These are phyloP conservation scores for Pseudomyrmex gracilis DNA, from an alignment of 1,140 invertebrate genomes.

Conservation along the genomic window DNA sequence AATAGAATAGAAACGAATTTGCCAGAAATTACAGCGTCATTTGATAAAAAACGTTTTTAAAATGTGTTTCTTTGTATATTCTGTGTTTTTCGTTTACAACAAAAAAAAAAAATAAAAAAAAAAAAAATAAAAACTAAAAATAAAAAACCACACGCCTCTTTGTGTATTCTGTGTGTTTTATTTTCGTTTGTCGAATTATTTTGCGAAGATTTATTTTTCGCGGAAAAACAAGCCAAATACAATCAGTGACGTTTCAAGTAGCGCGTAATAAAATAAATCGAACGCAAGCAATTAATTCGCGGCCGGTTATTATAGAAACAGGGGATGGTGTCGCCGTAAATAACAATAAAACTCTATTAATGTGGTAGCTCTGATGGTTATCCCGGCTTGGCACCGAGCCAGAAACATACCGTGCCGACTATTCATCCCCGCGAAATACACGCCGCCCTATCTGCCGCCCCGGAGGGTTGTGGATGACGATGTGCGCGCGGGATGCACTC, in stretches of 20 bases:
- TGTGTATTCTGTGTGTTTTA: too few species aligned
- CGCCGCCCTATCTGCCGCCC: slow-evolving; percentile 52
- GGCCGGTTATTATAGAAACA: slow-evolving; percentile 54
- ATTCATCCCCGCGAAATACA: slow-evolving; percentile 79
- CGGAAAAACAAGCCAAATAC: neutral
- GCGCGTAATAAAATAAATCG: slow-evolving; percentile 58
- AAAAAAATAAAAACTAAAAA: neutral
- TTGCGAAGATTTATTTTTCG: slow-evolving; percentile 3
- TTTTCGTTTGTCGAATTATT: neutral
- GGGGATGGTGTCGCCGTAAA: slow-evolving; percentile 80
- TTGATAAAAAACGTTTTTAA: too few species aligned
- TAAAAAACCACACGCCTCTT: neutral
- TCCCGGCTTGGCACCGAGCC: slow-evolving; percentile 80
- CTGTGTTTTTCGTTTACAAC: neutral
- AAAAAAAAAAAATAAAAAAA: neutral
- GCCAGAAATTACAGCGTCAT: neutral
- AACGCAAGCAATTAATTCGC: slow-evolving; percentile 47
- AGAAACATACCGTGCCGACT: slow-evolving; percentile 80
- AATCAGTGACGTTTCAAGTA: slow-evolving; percentile 40
- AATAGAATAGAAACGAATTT: slow-evolving; percentile 31
- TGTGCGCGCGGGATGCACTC: slow-evolving; percentile 43
- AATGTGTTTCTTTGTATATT: too few species aligned
- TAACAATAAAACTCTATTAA: slow-evolving; percentile 86
- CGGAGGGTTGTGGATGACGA: slow-evolving; percentile 5
- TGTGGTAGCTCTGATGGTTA: slow-evolving; percentile 82